These are phyloP conservation scores for Neoscelio sp. DNA, from an alignment of 2,888 invertebrate genomes.

Conservation along the genomic window DNA sequence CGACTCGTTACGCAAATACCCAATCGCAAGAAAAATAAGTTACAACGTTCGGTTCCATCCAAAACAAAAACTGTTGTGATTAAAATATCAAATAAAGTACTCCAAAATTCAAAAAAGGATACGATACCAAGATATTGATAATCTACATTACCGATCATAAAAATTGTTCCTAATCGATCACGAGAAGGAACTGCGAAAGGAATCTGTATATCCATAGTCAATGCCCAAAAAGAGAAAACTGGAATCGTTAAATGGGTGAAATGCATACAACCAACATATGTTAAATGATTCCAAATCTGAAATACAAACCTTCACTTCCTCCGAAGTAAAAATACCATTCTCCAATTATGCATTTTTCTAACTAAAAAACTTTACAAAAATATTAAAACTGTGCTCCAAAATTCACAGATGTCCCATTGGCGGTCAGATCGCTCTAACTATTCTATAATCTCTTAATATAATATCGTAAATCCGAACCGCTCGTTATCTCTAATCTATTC, in stretches of 20 bases:
- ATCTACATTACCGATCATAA: conserved; percentile 9
- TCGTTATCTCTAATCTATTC: no score
- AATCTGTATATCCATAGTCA: background rate
- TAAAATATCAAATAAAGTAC: background rate
- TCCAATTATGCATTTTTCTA: background rate
- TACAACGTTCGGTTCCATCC: no score
- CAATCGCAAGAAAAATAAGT: no score
- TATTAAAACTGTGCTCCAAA: no score
- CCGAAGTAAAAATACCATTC: background rate
- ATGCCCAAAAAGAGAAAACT: conserved; percentile 5
- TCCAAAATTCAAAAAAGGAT: background rate
- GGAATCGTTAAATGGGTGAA: conserved; percentile 15
- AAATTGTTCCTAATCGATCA: background rate
- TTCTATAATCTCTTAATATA: no score
- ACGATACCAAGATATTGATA: no score
- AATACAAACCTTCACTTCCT: background rate
- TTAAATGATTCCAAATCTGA: background rate
- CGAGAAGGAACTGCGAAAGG: background rate
- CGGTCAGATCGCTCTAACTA: no score
- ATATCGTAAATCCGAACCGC: no score
- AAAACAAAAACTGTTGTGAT: no score
- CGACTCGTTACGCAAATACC: no score
- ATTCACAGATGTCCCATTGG: no score
- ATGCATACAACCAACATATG: conserved; percentile 4
- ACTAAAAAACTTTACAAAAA: no score